Evolutionary conservation across 2,888 invertebrate genomes (phyloP).

Genomic region (Nymphalis c-album): DNA sequence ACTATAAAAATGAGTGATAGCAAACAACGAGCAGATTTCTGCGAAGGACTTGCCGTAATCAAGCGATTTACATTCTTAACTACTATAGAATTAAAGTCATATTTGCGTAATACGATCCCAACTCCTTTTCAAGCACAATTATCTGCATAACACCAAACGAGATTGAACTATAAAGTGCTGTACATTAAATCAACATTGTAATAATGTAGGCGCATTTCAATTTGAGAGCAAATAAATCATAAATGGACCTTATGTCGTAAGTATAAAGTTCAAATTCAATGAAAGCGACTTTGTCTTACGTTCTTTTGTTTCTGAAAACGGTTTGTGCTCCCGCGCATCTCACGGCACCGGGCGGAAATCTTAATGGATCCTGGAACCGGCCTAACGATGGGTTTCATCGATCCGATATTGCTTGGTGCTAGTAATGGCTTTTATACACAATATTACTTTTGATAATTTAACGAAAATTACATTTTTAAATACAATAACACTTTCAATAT

Average conservation of each 20-base stretch:
- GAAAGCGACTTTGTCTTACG: slow-evolving; percentile 34
- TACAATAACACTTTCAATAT: no score
- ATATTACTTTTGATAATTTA: slow-evolving; percentile 8
- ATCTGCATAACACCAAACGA: slow-evolving; percentile 44
- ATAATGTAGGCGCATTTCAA: slow-evolving; percentile 34
- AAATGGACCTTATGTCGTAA: slow-evolving; percentile 5
- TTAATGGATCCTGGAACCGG: slow-evolving; percentile 79
- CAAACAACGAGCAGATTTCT: slow-evolving; percentile 60
- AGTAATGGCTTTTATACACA: slow-evolving; percentile 24
- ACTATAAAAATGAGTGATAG: slow-evolving; percentile 76
- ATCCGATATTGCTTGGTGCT: slow-evolving; percentile 60
- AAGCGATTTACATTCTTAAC: slow-evolving; percentile 41
- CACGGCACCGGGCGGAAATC: slow-evolving; percentile 75
- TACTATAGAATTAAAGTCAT: slow-evolving; percentile 29
- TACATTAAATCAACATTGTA: slow-evolving; percentile 44
- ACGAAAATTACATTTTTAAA: slow-evolving; percentile 7
- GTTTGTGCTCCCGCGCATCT: slow-evolving; percentile 70
- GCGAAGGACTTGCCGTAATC: slow-evolving; percentile 45
- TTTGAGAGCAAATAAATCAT: slow-evolving; percentile 1
- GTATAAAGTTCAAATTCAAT: slow-evolving; percentile 41
- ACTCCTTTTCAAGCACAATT: slow-evolving; percentile 42
- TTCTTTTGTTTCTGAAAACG: slow-evolving; percentile 44
- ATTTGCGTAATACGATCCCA: slow-evolving; percentile 27
- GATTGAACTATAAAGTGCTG: slow-evolving; percentile 48
- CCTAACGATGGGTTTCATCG: slow-evolving; percentile 78